A percentile compares a stretch with the other conserved stretches of the same genome.
Evolutionary conservation across 2,113 vertebrate species (phyloP).

Genomic region (Epinephelus cyanopodus): DNA sequence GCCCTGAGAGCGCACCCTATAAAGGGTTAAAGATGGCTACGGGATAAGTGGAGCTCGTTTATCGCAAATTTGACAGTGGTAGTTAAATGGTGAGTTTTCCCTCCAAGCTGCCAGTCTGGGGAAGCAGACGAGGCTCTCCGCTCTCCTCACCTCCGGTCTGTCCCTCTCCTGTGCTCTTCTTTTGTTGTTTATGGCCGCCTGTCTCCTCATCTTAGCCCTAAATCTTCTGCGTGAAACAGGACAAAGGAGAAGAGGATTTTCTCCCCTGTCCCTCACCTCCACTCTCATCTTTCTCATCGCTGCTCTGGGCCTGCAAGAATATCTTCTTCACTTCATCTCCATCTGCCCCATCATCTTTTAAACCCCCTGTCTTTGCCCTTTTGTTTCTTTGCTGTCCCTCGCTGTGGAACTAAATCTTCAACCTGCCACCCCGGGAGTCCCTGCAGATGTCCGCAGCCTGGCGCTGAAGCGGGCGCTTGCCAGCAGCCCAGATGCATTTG

Average conservation of each 20-base stretch:
- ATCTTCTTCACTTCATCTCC: slow-evolving; percentile 10
- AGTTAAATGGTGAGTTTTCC: slow-evolving; percentile 73
- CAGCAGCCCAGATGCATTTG: slow-evolving; percentile 83
- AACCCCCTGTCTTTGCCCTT: neutral
- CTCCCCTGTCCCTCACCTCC: neutral
- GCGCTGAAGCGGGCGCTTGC: slow-evolving; percentile 70
- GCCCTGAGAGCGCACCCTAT: slow-evolving; percentile 35
- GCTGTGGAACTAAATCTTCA: slow-evolving; percentile 49
- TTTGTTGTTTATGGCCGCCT: slow-evolving; percentile 15
- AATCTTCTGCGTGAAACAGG: slow-evolving; percentile 24
- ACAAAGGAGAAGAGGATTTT: slow-evolving; percentile 38
- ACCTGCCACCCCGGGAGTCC: slow-evolving; percentile 47
- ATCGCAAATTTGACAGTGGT: slow-evolving; percentile 76
- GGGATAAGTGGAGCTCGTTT: slow-evolving; percentile 79
- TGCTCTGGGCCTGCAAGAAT: slow-evolving; percentile 15
- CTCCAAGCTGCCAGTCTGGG: slow-evolving; percentile 62
- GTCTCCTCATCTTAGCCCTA: slow-evolving; percentile 32
- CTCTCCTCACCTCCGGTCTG: slow-evolving; percentile 28
- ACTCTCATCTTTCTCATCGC: slow-evolving; percentile 7
- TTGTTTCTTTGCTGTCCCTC: slow-evolving; percentile 9
- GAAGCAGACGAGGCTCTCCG: slow-evolving; percentile 39
- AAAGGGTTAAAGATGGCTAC: slow-evolving; percentile 80
- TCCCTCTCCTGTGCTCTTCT: slow-evolving; percentile 26
- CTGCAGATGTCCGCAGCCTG: slow-evolving; percentile 73
- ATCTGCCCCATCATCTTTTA: slow-evolving; percentile 23